Evolutionary conservation across 2,113 vertebrate species (phyloP), one percentile per base, ranked within the genome.

Genomic region (Genyomyrus donnyi): DNA sequence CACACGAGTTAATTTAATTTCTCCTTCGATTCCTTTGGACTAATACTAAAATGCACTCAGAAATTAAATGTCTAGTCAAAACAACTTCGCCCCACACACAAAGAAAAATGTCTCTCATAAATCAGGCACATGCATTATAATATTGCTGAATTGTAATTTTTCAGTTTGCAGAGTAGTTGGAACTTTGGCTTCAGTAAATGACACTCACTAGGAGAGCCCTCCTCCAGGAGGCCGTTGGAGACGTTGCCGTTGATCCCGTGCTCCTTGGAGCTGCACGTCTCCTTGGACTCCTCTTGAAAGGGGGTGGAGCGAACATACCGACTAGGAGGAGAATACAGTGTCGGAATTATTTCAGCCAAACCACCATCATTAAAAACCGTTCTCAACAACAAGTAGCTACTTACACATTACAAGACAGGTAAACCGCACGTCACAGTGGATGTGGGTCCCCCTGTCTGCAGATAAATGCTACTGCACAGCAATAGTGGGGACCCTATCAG

Each of bases 181-280:
- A 5, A 27, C 45, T 48, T n/a, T 50, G 24, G 48, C 74, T 39
- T 80, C 35, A 42, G 35, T 80, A 42, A 39, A 42, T 42, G 89
- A 62, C 45, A 92, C 97, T 98, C 96, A 99, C 98, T 98, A 92
- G 98, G 98, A 66, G 98, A 99, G 46, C 97, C 97, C 94, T 99
- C 98, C 95, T 99, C 98, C 91, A 97, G 96, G 85, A 99, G 93
- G 91, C 98, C 98, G 92, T 99, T 99, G 91, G 97, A 97, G 92
- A 96, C 96, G 77, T 98, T 98, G 58, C 98, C 98, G 92, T 99
- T 99, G 93, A 99, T 95, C 90, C 97, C 94, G 92, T 97, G 97
- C 91, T 97, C 97, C 93, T 98, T 98, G 94, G 96, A 94, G 89
- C 96, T 95, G 87, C 94, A 96, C 6, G 96, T 97, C 92, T 97